Base-by-base conservation (phyloP, 2,888 invertebrate species). In the Lathronympha strigana region DNA sequence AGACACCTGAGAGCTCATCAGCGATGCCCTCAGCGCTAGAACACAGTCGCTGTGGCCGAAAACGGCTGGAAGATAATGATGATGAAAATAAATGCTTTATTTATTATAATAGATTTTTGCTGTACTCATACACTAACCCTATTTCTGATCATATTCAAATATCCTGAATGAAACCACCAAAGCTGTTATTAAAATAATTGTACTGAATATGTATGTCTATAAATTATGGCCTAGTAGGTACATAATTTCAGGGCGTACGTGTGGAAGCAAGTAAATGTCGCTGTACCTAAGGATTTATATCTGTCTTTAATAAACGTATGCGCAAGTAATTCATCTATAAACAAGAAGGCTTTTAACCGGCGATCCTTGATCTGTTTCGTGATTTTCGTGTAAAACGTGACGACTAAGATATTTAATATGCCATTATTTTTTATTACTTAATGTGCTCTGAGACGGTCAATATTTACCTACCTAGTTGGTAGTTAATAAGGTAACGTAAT, bases 171-270 rank as follows among this genome's bases (percentile, higher is more conserved):
- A 19, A 53, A 54, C 53, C n/a, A 28, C 47, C 54, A 61, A 47
- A 40, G 66, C 36, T n/a, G 47, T 38, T 40, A 66, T 66, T 66
- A 66, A 54, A 61, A 66, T 66, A 66, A 66, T 66, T 61, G 61
- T 54, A 28, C 53, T 61, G 66, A 61, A 66, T 66, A 66, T 66
- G 45, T 54, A 66, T 66, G 61, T 61, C 49, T 19, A 61, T 61
- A 31, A 54, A 61, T 61, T 66, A 54, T 19, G n/a, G 47, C 21
- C 21, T 28, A 54, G 28, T 47, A 13, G 60, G 17, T 23, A 60
- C 50, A 66, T 66, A 66, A 66, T 61, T 66, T 40, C 23, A 61
- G 61, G 54, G 53, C 36, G 38, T 54, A 51, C 25, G 66, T 49
- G 38, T 57, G 31, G 49, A 31, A 63, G 23, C 45, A 13, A 36